phyloP scores from a whole-genome alignment of 2,888 invertebrate species.

The Blastobasis adustella region DNA sequence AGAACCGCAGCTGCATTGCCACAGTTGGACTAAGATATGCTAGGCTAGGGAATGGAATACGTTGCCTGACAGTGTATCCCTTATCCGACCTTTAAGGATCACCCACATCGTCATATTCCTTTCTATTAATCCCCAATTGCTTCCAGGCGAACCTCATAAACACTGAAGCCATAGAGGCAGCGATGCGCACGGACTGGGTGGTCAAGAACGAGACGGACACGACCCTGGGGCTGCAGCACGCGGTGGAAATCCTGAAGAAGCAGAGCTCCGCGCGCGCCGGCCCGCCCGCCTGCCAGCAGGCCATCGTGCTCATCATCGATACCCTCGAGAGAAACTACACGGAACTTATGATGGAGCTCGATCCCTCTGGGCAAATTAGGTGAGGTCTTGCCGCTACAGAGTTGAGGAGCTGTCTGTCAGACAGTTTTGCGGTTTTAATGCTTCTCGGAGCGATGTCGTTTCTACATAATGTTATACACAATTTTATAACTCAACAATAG shows the following conservation, averaged over 20 bases:
- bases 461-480: too few species aligned
- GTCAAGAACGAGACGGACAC: constrained; percentile 45
- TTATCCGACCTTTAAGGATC: too few species aligned
- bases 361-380: constrained; percentile 54
- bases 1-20: too few species aligned
- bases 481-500: too few species aligned
- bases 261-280: constrained; percentile 28
- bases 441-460: too few species aligned
- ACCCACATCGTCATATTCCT: too few species aligned
- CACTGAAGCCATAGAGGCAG: constrained; percentile 57
- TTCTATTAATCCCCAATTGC: neutral
- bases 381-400: constrained; percentile 14
- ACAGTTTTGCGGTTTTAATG: too few species aligned
- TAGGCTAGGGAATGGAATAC: too few species aligned
- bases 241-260: constrained; percentile 38
- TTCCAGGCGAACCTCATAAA: constrained; percentile 63
- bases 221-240: constrained; percentile 36
- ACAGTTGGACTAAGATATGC: too few species aligned
- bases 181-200: constrained; percentile 15
- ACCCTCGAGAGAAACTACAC: constrained; percentile 50
- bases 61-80: too few species aligned
- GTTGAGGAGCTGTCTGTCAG: too few species aligned
- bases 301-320: constrained; percentile 58
- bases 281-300: constrained; percentile 56
- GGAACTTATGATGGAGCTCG: constrained; percentile 34